These are phyloP conservation scores for Pedicia rivosa DNA, from an alignment of 2,888 invertebrate genomes.

Conservation along the genomic window DNA sequence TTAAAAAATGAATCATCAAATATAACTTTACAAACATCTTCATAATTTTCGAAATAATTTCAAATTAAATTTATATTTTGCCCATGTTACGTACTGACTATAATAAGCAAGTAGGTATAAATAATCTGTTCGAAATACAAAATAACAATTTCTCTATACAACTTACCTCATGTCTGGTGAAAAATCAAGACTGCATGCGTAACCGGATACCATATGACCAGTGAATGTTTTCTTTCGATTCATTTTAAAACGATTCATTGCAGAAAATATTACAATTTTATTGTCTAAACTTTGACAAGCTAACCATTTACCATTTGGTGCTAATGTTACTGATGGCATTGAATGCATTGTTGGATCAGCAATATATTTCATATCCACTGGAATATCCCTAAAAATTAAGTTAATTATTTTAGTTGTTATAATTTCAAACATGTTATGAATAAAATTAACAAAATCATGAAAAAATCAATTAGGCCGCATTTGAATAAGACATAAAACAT, in stretches of 20 bases:
- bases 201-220: constrained; percentile 99
- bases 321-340: constrained; percentile 87
- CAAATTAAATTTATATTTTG: no score
- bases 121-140: no score
- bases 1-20: no score
- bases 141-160: no score
- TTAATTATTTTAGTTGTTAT: no score
- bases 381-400: constrained; percentile 45
- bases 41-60: no score
- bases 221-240: constrained; percentile 95
- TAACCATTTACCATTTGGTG: constrained; percentile 97
- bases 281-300: constrained; percentile 99
- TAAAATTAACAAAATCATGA: no score
- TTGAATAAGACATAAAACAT: neutral
- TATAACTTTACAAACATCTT: no score
- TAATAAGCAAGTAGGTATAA: no score
- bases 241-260: constrained; percentile 92
- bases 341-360: constrained; percentile 99
- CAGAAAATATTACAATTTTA: constrained; percentile 94
- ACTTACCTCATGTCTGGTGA: constrained; percentile 92
- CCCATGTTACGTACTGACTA: no score
- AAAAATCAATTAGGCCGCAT: no score
- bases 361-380: constrained; percentile 99
- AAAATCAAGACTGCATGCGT: constrained; percentile 92
- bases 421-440: no score